Evolutionary conservation across 2,797 vertebrate species (phyloP).

Genomic region (Botia almorhae): DNA sequence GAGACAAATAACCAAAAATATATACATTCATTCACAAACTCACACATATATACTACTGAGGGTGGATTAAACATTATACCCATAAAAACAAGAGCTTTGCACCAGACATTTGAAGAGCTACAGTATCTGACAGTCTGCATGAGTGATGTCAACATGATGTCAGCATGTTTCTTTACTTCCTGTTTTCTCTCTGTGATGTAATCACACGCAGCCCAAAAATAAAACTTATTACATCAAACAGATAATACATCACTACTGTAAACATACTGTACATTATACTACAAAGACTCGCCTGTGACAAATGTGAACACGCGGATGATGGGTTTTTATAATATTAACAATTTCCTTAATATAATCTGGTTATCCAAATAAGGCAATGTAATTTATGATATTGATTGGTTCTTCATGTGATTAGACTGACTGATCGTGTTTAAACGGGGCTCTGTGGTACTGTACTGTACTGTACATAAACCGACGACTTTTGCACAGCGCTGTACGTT

Average conservation of each 20-base stretch:
- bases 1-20: slow-evolving; percentile 1
- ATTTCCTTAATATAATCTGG: not conserved
- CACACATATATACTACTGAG: slow-evolving; percentile 16
- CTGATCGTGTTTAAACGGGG: not conserved
- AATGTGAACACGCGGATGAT: not conserved
- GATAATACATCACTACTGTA: slow-evolving; percentile 34
- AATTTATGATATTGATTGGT: not conserved
- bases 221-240: slow-evolving; percentile 39
- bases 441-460: too few species aligned
- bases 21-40: slow-evolving; percentile 1
- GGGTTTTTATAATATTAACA: not conserved
- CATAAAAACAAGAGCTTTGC: slow-evolving; percentile 38
- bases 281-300: slow-evolving; percentile 11
- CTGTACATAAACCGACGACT: not conserved
- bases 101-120: slow-evolving; percentile 29
- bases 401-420: not conserved
- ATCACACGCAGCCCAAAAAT: slow-evolving; percentile 47
- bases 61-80: slow-evolving; percentile 1
- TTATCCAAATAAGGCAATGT: slow-evolving; percentile 38
- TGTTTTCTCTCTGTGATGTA: not conserved
- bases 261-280: slow-evolving; percentile 40
- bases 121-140: slow-evolving; percentile 17
- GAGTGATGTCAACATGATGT: slow-evolving; percentile 3
- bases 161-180: not conserved
- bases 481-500: not conserved